Evolutionary conservation across 2,113 vertebrate genomes (phyloP), one percentile per base, ranked within the genome.

Genomic region (Butastur rufipennis): DNA sequence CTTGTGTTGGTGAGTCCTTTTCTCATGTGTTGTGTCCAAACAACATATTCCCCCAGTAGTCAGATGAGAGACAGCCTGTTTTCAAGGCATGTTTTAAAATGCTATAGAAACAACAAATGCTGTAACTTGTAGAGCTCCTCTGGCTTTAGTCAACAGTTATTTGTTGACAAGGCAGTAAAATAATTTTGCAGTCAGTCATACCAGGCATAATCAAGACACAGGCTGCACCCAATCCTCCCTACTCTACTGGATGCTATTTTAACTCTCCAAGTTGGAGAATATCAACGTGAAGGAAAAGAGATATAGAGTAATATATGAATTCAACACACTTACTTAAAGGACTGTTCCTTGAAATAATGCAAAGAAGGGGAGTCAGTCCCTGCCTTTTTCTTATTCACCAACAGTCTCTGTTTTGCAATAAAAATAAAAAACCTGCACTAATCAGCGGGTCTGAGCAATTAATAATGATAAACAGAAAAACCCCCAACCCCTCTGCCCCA

Each of bases 211-310:
- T 5, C 19, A 52, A 31, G 27, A 40, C 21, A 27, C 13, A 6
- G 58, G 7, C 55, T 62, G 40, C 36, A 40, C 23, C 31, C 53
- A 13, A 11, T 4, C 11, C 55, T 23, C 55, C 22, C 61, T 16
- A 5, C 61, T 48, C 86, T 29, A 1, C 3, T 7, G 6, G 4
- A 31, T 16, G 38, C 22, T 38, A 5, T 17, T 34, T 6, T 5
- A 63, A 16, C n/a, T 31, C 43, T 1, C 34, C 3, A 0, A n/a
- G 36, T 0, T 5, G 20, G 14, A 55, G 27, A 55, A 3, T 5
- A 17, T 4, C 27, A 18, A 32, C 4, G 11, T 17, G 32, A 45
- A 61, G 45, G 45, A 29, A 40, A 13, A 45, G 23, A 59, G 32
- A 27, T 4, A 29, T 2, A 26, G 34, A 50, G 23, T 71, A 80